phyloP scores from a whole-genome alignment of 2,888 invertebrate genomes.

The Barypeithes pellucidus region DNA sequence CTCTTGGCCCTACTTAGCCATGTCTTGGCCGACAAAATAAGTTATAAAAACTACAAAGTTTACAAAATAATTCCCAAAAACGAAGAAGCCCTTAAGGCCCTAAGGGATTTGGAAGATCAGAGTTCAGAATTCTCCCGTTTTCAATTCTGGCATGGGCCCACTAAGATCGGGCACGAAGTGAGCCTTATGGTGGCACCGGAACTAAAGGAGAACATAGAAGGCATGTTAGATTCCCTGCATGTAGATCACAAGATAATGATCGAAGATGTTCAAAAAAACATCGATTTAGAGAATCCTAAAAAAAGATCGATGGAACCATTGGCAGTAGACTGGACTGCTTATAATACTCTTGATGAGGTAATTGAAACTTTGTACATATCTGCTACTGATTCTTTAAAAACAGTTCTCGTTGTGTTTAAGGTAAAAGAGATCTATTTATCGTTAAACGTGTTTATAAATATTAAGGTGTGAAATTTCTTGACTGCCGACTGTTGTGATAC shows the following conservation, averaged over 20 bases:
- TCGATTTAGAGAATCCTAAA: conserved; percentile 69
- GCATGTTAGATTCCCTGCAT: conserved; percentile 66
- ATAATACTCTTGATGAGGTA: conserved; percentile 74
- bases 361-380: no score
- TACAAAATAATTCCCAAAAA: conserved; percentile 61
- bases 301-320: conserved; percentile 56
- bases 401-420: no score
- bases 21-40: conserved; percentile 43
- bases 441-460: no score
- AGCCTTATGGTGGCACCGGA: conserved; percentile 77
- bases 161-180: conserved; percentile 61
- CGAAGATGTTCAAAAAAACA: conserved; percentile 75
- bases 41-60: conserved; percentile 63
- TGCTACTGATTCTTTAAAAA: no score
- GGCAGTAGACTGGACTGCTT: conserved; percentile 75
- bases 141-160: conserved; percentile 56
- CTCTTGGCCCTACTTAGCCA: background rate
- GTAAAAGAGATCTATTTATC: no score
- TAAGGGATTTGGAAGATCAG: conserved; percentile 65
- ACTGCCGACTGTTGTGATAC: no score
- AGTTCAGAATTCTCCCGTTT: conserved; percentile 55
- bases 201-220: conserved; percentile 70
- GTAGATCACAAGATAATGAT: conserved; percentile 71
- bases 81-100: conserved; percentile 65
- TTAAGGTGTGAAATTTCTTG: no score